phyloP scores from a whole-genome alignment of 1,140 invertebrate genomes.

The Prorops nasuta region DNA sequence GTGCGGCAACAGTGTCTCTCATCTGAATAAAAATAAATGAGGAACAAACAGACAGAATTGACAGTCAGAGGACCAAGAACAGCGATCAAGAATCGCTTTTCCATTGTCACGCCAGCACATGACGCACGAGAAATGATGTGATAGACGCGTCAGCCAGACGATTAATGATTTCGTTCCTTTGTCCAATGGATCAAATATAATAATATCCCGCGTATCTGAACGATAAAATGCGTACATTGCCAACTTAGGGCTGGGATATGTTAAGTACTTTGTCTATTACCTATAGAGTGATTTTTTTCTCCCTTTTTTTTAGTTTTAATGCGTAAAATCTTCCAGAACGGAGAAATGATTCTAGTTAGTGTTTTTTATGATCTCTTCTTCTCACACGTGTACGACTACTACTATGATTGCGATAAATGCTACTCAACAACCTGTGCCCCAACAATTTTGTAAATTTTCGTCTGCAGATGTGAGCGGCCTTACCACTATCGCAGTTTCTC shows the following conservation, averaged over 20 bases:
- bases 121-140: slow-evolving; percentile 37
- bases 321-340: slow-evolving; percentile 51
- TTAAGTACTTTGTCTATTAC: slow-evolving; percentile 48
- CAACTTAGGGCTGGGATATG: too few relatives aligned
- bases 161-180: slow-evolving; percentile 47
- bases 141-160: slow-evolving; percentile 45
- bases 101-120: neutral
- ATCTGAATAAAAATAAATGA: too few relatives aligned
- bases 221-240: too few relatives aligned
- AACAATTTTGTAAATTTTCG: slow-evolving; percentile 54
- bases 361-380: slow-evolving; percentile 59
- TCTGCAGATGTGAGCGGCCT: slow-evolving; percentile 25
- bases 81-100: slow-evolving; percentile 13
- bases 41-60: too few relatives aligned
- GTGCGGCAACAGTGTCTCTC: too few relatives aligned
- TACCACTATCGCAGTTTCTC: slow-evolving; percentile 6
- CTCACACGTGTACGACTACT: slow-evolving; percentile 45
- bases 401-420: slow-evolving; percentile 47
- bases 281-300: slow-evolving; percentile 49
- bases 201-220: too few relatives aligned
- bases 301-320: slow-evolving; percentile 49
- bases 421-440: slow-evolving; percentile 53
- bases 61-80: slow-evolving; percentile 39
- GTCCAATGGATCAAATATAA: slow-evolving; percentile 21
- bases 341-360: slow-evolving; percentile 56